phyloP scores from a whole-genome alignment of 2,113 vertebrate genomes.

The Antigone vipio region DNA sequence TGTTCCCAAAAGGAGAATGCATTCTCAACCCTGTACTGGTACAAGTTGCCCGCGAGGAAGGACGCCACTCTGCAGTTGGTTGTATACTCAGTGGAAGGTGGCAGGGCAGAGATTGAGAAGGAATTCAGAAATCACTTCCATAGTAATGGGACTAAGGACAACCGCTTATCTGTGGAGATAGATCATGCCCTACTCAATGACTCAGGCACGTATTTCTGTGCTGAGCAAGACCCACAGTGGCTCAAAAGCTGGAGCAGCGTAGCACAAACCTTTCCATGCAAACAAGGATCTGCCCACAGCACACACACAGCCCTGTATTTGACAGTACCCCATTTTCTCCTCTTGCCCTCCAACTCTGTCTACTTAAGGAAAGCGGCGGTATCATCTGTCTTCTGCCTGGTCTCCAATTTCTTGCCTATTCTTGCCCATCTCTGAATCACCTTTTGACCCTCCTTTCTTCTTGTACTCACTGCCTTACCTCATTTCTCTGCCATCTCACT shows the following conservation, averaged over 20 bases:
- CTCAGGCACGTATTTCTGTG: not conserved
- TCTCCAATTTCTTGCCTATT: not conserved
- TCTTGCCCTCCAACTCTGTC: not conserved
- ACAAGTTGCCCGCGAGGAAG: not conserved
- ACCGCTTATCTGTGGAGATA: not conserved
- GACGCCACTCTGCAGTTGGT: not conserved
- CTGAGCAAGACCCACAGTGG: not conserved
- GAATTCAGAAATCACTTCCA: not conserved
- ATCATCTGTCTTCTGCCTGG: not conserved
- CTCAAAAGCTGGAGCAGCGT: not conserved
- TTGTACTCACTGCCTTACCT: not conserved
- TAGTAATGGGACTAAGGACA: not conserved
- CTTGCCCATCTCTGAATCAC: not conserved
- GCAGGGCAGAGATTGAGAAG: not conserved
- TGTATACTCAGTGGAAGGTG: not conserved
- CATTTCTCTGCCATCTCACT: not conserved
- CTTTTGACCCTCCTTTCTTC: not conserved
- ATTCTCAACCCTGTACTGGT: rapidly evolving
- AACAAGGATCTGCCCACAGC: not conserved
- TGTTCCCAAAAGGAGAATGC: rapidly evolving
- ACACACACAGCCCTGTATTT: too few species aligned
- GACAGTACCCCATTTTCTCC: not conserved
- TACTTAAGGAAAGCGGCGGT: not conserved
- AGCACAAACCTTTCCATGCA: not conserved
- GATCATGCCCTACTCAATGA: not conserved